A percentile compares a stretch with the other conserved stretches of the same genome.
phyloP scores from a whole-genome alignment of 2,113 vertebrate genomes.

The Neoarius graeffei region DNA sequence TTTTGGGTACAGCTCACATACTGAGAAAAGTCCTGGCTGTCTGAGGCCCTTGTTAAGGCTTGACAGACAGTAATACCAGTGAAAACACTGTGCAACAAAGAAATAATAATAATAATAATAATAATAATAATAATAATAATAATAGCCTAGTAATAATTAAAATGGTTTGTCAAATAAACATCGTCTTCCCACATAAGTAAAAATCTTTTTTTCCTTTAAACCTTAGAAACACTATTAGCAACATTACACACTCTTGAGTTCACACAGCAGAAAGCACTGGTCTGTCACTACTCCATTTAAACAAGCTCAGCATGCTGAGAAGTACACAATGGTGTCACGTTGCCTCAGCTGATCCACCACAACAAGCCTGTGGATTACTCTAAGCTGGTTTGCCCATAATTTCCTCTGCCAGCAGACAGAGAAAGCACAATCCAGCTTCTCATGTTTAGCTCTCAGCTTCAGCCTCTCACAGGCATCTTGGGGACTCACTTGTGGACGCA shows the following conservation, averaged over 20 bases:
- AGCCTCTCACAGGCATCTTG: constrained; percentile 29
- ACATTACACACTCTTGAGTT: constrained; percentile 13
- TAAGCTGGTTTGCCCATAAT: constrained; percentile 49
- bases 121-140: neutral
- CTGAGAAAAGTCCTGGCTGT: too few species aligned
- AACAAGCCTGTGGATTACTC: constrained; percentile 48
- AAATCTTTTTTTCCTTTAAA: neutral
- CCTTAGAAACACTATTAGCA: neutral
- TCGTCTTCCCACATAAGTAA: neutral
- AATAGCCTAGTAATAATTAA: neutral
- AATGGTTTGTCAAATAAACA: constrained; percentile 4
- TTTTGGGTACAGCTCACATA: too few species aligned
- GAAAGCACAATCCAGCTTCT: constrained; percentile 37
- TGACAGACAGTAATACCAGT: neutral
- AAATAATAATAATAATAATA: neutral
- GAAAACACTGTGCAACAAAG: constrained; percentile 5
- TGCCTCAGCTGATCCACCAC: constrained; percentile 47
- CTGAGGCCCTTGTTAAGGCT: too few species aligned
- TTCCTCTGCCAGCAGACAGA: constrained; percentile 40
- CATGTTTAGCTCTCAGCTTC: constrained; percentile 15
- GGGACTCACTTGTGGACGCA: constrained; percentile 15
- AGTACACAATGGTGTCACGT: constrained; percentile 41
- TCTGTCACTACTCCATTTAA: constrained; percentile 32
- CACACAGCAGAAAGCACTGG: constrained; percentile 29
- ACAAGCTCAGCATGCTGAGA: constrained; percentile 42